Evolutionary conservation across 2,797 vertebrate genomes (phyloP), one percentile per base, ranked within the genome.

Genomic region (Taeniopygia guttata): DNA sequence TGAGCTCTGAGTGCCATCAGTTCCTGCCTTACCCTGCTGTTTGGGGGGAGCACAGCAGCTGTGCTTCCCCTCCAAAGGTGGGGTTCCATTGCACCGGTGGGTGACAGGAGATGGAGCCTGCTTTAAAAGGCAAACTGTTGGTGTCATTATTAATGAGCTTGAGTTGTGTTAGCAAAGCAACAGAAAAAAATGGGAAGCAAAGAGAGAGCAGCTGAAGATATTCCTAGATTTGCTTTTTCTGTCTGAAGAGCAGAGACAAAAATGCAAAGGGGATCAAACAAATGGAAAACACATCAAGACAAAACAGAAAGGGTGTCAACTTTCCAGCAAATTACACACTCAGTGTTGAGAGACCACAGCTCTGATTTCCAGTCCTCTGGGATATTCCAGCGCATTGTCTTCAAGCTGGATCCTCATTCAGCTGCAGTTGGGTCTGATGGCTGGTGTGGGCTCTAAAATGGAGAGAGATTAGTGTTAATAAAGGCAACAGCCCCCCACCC

Each of bases 241-340:
- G 77, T 54, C 80, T 79, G 72, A 92, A 85, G 82, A 96, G 59
- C 5, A 11, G 81, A 63, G 66, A 95, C 89, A 95, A 91, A 95
- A 95, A 92, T 54, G 42, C 90, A 69, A 84, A 92, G 52, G 68
- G 52, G 72, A 91, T 89, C 59, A 83, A 92, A 94, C 63, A 92
- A 93, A 95, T 82, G 87, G 94, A 87, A 95, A 94, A 83, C 0
- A 2, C 74, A 56, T 79, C 70, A 48, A 93, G 83, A 91, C 0
- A 2, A 92, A 93, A 84, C 55, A 91, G 93, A 93, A 97, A 92
- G 2, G 36, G 90, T 63, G 85, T 90, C 93, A 93, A 13, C 88
- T 96, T 96, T 93, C 60, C 87, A 92, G 92, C 78, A 95, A 94
- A 93, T 96, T 88, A 95, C 84, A 91, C 76, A 66, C 55, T 82